Percentiles rank a stretch among this genome's conserved stretches.
Evolutionary conservation across 2,113 vertebrate genomes (phyloP).

Genomic region (Oenanthe melanoleuca): DNA sequence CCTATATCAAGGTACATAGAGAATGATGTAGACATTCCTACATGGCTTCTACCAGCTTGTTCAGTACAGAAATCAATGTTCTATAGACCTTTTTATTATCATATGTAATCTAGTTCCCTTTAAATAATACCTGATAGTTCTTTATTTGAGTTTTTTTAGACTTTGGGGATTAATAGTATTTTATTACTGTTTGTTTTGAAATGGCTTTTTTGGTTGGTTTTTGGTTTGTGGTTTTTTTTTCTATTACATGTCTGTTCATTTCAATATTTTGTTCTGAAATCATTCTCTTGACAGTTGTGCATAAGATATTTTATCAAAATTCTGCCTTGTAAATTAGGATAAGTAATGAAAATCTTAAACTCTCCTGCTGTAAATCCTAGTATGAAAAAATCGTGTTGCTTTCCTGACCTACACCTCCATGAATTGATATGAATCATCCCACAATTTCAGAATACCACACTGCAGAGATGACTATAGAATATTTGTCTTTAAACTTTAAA

Average conservation of each 20-base stretch:
- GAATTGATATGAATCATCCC: not conserved
- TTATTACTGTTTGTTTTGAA: not conserved
- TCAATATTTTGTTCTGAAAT: not conserved
- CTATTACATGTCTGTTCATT: not conserved
- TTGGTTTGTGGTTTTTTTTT: not conserved
- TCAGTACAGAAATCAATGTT: not conserved
- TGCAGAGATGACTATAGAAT: not conserved
- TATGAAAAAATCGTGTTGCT: not conserved
- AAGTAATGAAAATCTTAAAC: not conserved
- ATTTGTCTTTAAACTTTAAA: not conserved
- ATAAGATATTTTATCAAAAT: not conserved
- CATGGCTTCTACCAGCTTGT: not conserved
- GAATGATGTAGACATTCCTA: not conserved
- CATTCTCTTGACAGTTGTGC: not conserved
- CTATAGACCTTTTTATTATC: not conserved
- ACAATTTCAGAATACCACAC: not conserved
- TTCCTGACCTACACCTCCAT: not conserved
- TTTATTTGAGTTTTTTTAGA: not conserved
- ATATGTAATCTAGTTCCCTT: not conserved
- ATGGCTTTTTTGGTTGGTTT: accelerated
- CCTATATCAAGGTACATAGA: not conserved
- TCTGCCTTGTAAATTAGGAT: not conserved
- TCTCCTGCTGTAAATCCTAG: not conserved
- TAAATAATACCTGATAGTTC: not conserved
- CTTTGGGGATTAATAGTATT: not conserved